Evolutionary conservation across 1,140 invertebrate species (phyloP).

Genomic region (Oscheius sp.): DNA sequence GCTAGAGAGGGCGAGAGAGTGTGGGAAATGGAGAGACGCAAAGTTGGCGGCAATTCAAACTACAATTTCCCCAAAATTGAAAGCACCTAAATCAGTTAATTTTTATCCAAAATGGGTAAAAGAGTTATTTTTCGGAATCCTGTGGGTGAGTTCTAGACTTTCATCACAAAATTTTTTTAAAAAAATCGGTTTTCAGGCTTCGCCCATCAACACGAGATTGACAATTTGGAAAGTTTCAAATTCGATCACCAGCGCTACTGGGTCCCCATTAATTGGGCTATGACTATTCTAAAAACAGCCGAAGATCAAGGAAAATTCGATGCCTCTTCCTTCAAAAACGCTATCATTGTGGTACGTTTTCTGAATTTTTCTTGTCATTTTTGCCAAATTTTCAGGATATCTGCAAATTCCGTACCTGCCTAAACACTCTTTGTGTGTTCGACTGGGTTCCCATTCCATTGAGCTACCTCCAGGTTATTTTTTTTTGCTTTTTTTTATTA

Average conservation of each 20-base stretch:
- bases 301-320: not conserved
- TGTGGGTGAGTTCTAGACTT: too few species aligned
- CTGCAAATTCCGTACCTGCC: not conserved
- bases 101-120: too few species aligned
- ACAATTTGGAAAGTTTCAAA: conserved; percentile 15
- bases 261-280: conserved; percentile 14
- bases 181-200: not conserved
- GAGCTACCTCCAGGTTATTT: not conserved
- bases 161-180: too few species aligned
- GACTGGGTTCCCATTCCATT: not conserved
- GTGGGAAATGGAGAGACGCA: too few species aligned
- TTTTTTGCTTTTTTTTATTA: too few species aligned
- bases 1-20: too few species aligned
- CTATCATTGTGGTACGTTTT: not conserved
- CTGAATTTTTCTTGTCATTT: not conserved
- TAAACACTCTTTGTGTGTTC: not conserved
- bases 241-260: conserved; percentile 9
- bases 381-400: not conserved
- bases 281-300: not conserved
- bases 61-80: too few species aligned
- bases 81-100: too few species aligned
- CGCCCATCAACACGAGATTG: not conserved
- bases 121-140: too few species aligned
- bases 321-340: not conserved
- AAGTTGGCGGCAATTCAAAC: too few species aligned